Percentiles rank a stretch among this genome's conserved stretches.
Evolutionary conservation across 2,113 vertebrate species (phyloP).

Genomic region (Podarcis cretensis): DNA sequence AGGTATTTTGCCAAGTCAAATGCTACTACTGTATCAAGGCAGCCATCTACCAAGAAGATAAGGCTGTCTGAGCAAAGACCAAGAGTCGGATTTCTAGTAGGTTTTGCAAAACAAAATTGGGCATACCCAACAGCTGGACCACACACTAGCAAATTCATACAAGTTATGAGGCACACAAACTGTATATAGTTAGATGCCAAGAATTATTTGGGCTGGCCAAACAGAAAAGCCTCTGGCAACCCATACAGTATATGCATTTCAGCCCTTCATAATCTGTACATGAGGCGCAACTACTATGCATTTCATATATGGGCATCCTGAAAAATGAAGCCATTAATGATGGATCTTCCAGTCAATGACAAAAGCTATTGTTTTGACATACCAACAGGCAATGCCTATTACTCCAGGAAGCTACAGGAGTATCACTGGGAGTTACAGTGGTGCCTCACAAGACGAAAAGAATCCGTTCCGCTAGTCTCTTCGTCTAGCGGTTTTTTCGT

Average conservation of each 20-base stretch:
- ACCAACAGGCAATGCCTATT: neutral
- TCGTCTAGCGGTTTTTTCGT: no score
- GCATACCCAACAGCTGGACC: neutral
- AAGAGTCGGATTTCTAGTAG: neutral
- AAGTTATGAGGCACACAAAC: neutral
- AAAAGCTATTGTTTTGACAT: neutral
- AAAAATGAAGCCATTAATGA: neutral
- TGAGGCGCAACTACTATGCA: neutral
- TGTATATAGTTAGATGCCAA: neutral
- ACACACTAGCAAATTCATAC: neutral
- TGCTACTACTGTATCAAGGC: constrained; percentile 18
- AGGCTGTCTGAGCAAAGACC: fast-evolving
- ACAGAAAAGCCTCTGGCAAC: neutral
- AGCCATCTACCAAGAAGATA: constrained; percentile 37
- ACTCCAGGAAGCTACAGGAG: neutral
- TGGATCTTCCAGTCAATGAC: neutral
- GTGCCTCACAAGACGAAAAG: no score
- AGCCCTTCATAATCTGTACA: neutral
- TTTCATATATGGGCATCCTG: neutral
- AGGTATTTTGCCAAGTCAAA: constrained; percentile 53
- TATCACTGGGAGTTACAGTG: neutral
- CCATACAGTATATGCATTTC: neutral
- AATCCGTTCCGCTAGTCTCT: no score
- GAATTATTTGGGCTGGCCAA: constrained; percentile 1
- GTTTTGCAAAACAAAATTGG: neutral